Evolutionary conservation across 2,113 vertebrate species (phyloP), one percentile per base, ranked within the genome.

Genomic region (Peromyscus polionotus): DNA sequence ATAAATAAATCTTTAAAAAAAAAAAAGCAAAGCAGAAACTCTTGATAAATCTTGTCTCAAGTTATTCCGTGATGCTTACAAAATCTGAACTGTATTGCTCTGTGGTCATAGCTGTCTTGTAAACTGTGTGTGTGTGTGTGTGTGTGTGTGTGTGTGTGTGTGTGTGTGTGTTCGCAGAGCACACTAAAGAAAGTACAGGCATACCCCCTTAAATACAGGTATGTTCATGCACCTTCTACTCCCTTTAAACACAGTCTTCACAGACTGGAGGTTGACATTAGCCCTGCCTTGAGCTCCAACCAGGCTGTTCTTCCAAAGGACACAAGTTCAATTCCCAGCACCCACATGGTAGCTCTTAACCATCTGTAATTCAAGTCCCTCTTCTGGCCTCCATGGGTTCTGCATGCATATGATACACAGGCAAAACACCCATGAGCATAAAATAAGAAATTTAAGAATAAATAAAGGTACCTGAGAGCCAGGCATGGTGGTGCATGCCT

Each of bases 21-120:
- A 42, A 68, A 54, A n/a, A 72, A 33, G 24, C 76, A 93, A 28
- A 88, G n/a, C 51, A 97, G 45, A 85, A 94, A 96, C 24, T 95
- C 70, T 79, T 51, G 73, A 84, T 91, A 80, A 86, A 88, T 68
- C 85, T 93, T 86, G 26, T 72, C 84, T 91, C 45, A 5, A 61
- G 61, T 45, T 93, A 88, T 65, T 90, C 77, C 90, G 5, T 57
- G 61, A 67, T 95, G 17, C 45, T 90, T 81, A 95, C 20, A 51
- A 96, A 93, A 92, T 57, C 39, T 92, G 73, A 80, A 80, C 36
- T 93, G 85, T 7, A 67, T 75, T 79, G 31, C 17, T 89, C 42
- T 61, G n/a, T 85, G 16, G 28, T 59, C 42, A 83, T 5, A 67
- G 65, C 65, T 31, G 13, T 31, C 65, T 31, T 67, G 65, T 67